Percentiles rank a stretch among this genome's conserved stretches.
These are phyloP conservation scores for Eurois occulta DNA, from an alignment of 2,888 invertebrate species.

Conservation along the genomic window DNA sequence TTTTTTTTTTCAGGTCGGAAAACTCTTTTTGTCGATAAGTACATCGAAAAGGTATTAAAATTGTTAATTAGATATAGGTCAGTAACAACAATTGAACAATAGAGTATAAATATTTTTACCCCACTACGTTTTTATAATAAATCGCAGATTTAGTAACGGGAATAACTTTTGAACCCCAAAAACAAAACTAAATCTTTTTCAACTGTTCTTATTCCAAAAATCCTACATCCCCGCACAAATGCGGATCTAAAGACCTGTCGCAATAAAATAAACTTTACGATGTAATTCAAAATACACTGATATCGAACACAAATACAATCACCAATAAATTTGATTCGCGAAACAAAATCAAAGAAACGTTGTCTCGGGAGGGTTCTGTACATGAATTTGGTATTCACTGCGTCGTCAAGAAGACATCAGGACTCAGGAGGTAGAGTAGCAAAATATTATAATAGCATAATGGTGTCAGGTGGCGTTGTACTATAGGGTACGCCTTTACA, in stretches of 20 bases:
- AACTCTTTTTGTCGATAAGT: background rate
- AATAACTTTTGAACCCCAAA: slow-evolving; percentile 17
- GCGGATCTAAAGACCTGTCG: slow-evolving; percentile 59
- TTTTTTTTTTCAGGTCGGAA: background rate
- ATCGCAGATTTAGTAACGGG: background rate
- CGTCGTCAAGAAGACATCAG: slow-evolving; percentile 90
- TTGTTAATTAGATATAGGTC: background rate
- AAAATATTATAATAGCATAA: slow-evolving; percentile 90
- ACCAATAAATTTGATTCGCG: slow-evolving; percentile 83
- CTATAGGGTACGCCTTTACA: slow-evolving; percentile 74
- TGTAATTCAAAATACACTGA: slow-evolving; percentile 71
- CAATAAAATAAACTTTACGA: slow-evolving; percentile 76
- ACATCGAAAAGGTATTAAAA: background rate
- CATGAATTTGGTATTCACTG: slow-evolving; percentile 89
- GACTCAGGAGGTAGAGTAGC: slow-evolving; percentile 79
- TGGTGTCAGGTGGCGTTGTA: slow-evolving; percentile 89
- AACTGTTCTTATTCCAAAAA: slow-evolving; percentile 10
- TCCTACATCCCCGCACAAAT: slow-evolving; percentile 5
- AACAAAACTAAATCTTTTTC: slow-evolving; percentile 10
- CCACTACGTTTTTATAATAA: background rate
- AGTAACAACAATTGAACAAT: background rate
- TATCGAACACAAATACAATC: slow-evolving; percentile 82
- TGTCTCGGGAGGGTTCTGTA: slow-evolving; percentile 70
- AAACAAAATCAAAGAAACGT: slow-evolving; percentile 75
- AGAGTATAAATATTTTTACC: background rate